A percentile compares a stretch with the other conserved stretches of the same genome.
Evolutionary conservation across 2,113 vertebrate genomes (phyloP).

Genomic region (Mormyrus lacerda): DNA sequence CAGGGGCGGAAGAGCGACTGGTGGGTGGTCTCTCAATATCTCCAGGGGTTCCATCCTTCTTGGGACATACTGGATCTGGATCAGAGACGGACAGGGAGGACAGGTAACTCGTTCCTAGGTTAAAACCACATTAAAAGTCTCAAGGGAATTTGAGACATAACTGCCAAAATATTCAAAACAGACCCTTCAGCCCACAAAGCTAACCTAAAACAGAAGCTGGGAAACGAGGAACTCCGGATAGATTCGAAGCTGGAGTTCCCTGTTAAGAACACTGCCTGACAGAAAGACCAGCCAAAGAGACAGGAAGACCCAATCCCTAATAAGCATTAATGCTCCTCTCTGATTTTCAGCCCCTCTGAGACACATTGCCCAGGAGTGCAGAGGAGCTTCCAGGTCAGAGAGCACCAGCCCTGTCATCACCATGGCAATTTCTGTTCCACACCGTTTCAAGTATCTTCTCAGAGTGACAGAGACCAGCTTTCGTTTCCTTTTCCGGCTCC

Average conservation of each 20-base stretch:
- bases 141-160: background rate
- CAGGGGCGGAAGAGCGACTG: constrained; percentile 32
- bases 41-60: constrained; percentile 51
- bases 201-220: background rate
- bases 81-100: background rate
- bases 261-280: background rate
- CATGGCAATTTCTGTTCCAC: background rate
- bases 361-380: background rate
- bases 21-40: constrained; percentile 39
- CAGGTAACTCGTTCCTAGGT: background rate
- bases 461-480: background rate
- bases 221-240: background rate
- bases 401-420: background rate
- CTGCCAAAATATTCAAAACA: background rate
- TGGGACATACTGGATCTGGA: constrained; percentile 56
- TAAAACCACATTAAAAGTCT: background rate
- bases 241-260: background rate
- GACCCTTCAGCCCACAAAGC: background rate
- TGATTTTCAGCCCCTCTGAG: background rate
- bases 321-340: background rate
- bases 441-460: background rate
- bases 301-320: background rate
- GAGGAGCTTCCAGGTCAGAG: background rate
- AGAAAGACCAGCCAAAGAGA: background rate
- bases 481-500: background rate